Evolutionary conservation across 2,888 invertebrate species (phyloP).

Genomic region (Drosophila nr. medialis): DNA sequence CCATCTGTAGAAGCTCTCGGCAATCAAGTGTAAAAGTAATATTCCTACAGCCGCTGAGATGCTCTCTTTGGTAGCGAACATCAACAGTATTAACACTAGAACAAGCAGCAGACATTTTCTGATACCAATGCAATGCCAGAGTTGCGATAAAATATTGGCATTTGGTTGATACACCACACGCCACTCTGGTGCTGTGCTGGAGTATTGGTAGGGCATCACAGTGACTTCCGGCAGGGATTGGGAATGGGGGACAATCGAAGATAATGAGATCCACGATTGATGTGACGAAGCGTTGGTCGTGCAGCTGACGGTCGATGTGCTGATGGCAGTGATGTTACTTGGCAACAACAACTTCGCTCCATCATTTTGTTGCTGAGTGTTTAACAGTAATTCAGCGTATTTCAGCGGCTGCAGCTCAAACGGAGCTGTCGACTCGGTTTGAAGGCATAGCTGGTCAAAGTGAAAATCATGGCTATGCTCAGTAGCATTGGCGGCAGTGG

Average conservation of each 20-base stretch:
- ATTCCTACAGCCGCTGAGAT: not conserved
- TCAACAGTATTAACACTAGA: not conserved
- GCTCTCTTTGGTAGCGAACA: not conserved
- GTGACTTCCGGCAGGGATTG: slow-evolving; percentile 46
- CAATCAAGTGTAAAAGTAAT: not conserved
- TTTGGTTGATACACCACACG: not conserved
- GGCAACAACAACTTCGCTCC: not conserved
- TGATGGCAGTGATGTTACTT: not conserved
- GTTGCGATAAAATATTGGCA: not conserved
- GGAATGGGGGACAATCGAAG: slow-evolving; percentile 30
- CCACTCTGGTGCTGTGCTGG: slow-evolving; percentile 10
- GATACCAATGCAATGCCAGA: not conserved
- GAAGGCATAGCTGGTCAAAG: slow-evolving; percentile 75
- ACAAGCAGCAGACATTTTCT: not conserved
- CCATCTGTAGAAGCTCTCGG: not conserved
- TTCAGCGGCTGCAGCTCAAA: slow-evolving; percentile 71
- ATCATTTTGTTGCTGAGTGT: not conserved
- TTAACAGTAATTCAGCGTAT: slow-evolving; percentile 11
- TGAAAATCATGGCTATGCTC: slow-evolving; percentile 25
- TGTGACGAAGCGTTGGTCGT: slow-evolving; percentile 41
- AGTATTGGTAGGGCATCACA: slow-evolving; percentile 29
- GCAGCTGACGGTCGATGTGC: slow-evolving; percentile 18
- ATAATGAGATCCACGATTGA: slow-evolving; percentile 39
- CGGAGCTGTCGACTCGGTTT: slow-evolving; percentile 78
- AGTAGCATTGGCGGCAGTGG: not conserved